Percentiles rank a stretch among this genome's conserved stretches.
Conservation (phyloP, 64 coral and sea anemone genomes). For the Platygyra sinensis region DNA sequence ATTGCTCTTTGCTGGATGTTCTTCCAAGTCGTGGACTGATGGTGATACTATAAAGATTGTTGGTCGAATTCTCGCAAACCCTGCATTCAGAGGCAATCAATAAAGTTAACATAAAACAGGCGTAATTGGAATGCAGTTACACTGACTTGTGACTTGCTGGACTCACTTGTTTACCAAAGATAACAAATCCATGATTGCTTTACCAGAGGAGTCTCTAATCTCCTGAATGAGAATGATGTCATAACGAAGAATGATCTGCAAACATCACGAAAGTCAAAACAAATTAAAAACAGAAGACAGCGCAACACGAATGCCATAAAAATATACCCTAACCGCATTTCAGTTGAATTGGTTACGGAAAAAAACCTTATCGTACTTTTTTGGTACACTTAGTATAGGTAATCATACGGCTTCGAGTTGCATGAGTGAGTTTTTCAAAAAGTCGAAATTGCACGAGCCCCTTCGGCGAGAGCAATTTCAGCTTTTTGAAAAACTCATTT, state of each 20-base stretch:
- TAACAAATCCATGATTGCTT: conserved; percentile 40
- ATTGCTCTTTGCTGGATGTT: conserved; percentile 77
- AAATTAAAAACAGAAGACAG: not conserved
- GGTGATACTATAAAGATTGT: conserved; percentile 35
- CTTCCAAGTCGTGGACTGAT: conserved; percentile 79
- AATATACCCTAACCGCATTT: too few species aligned
- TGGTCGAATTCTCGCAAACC: not conserved
- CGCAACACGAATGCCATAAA: not conserved
- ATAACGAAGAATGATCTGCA: conserved; percentile 76
- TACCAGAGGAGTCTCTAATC: conserved; percentile 63
- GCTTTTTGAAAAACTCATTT: too few species aligned
- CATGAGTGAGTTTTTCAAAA: too few species aligned
- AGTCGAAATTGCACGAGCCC: too few species aligned
- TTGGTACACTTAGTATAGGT: too few species aligned
- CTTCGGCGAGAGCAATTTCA: too few species aligned
- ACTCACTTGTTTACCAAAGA: conserved; percentile 65
- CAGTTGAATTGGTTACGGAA: too few species aligned
- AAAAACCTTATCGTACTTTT: too few species aligned
- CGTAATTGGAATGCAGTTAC: not conserved
- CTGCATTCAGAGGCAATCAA: not conserved
- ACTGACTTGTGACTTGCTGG: not conserved
- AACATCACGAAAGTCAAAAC: not conserved
- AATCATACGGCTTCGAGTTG: too few species aligned
- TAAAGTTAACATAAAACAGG: not conserved
- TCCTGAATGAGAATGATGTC: conserved; percentile 88